Conservation (phyloP, 2,888 invertebrate genomes). For the Dynastes maya region DNA sequence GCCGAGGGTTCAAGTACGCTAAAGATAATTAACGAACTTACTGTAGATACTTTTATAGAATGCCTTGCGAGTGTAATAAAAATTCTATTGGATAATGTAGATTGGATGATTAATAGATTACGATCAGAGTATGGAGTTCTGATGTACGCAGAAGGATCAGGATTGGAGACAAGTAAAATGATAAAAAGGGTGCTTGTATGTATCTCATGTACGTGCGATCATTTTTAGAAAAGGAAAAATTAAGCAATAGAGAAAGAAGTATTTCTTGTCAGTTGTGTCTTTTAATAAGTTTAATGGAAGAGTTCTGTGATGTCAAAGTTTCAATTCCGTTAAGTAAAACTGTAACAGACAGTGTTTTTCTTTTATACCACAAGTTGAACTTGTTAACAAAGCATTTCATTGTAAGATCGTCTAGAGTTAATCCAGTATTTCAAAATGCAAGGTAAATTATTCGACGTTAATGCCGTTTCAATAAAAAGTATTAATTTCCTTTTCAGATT, state of each 20-base stretch:
- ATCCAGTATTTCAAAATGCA: slow-evolving; percentile 72
- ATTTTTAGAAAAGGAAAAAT: slow-evolving; percentile 68
- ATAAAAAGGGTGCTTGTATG: not conserved
- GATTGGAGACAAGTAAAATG: slow-evolving; percentile 64
- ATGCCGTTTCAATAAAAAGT: too few relatives aligned
- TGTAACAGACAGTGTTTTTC: slow-evolving; percentile 74
- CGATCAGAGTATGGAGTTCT: slow-evolving; percentile 67
- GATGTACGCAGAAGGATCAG: slow-evolving; percentile 62
- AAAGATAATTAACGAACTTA: slow-evolving; percentile 67
- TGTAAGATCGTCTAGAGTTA: slow-evolving; percentile 69
- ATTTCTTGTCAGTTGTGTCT: slow-evolving; percentile 75
- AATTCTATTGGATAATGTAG: slow-evolving; percentile 67
- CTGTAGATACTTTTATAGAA: slow-evolving; percentile 65
- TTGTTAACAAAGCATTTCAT: slow-evolving; percentile 76
- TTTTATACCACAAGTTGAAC: slow-evolving; percentile 73
- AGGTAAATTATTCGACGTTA: slow-evolving; percentile 65
- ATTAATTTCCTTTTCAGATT: slow-evolving; percentile 68
- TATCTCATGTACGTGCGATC: too few relatives aligned
- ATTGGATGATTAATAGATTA: slow-evolving; percentile 67
- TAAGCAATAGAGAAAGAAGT: slow-evolving; percentile 73
- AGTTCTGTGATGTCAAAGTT: slow-evolving; percentile 72
- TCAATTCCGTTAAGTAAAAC: slow-evolving; percentile 74
- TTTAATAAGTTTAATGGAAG: slow-evolving; percentile 72
- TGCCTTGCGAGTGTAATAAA: slow-evolving; percentile 68
- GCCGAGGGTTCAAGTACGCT: slow-evolving; percentile 61